Evolutionary conservation across 2,113 vertebrate genomes (phyloP).

Genomic region (Loxodonta africana): DNA sequence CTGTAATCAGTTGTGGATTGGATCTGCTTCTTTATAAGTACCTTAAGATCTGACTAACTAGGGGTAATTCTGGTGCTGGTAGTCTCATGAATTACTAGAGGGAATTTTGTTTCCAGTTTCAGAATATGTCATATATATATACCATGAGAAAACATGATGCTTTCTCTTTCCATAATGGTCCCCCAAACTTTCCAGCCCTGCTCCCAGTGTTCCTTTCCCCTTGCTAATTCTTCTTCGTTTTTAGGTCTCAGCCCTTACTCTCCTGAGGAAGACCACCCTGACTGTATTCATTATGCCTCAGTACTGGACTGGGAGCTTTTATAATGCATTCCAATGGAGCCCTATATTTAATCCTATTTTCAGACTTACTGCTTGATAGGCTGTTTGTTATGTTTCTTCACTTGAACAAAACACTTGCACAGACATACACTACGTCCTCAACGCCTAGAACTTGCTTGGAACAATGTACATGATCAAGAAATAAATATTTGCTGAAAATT

Average conservation of each 20-base stretch:
- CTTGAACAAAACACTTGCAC: background rate
- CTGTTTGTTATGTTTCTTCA: background rate
- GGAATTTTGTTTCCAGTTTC: background rate
- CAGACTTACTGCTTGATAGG: background rate
- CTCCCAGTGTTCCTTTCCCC: background rate
- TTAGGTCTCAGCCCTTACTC: background rate
- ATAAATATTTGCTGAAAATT: background rate
- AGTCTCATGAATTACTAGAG: background rate
- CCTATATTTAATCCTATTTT: background rate
- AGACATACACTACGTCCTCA: background rate
- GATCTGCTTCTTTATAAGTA: background rate
- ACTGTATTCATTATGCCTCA: background rate
- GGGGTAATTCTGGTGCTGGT: background rate
- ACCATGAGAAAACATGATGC: background rate
- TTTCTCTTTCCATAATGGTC: background rate
- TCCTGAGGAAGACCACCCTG: background rate
- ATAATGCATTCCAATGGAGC: background rate
- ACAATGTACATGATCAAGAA: background rate
- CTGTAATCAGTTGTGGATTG: too few species aligned
- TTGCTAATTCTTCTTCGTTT: background rate
- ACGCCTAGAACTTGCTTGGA: background rate
- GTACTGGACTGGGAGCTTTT: background rate
- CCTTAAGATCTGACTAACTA: background rate
- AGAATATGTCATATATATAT: background rate
- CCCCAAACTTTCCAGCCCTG: background rate